Base-by-base conservation (phyloP, 1,140 invertebrate species). In the Psix sp. region DNA sequence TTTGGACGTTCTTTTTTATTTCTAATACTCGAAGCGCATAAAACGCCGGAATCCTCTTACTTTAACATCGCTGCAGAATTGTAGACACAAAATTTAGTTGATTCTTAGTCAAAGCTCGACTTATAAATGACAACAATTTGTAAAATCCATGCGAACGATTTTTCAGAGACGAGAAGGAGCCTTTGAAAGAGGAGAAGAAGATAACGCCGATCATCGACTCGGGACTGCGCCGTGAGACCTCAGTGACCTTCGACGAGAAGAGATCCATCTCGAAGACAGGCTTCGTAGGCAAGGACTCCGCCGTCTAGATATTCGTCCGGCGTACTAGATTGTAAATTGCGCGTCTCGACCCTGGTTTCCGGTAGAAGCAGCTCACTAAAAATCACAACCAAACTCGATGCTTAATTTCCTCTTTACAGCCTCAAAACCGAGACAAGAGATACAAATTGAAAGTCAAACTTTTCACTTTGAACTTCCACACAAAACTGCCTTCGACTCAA, bases 251-350 rank as follows among this genome's bases (percentile, higher is more conserved):
- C 77, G 93, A 95, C 74, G 92, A 93, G 5, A 91, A 92, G 77
- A 90, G 92, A 73, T 93, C 93, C 10, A 91, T 94, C 77, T 92
- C 93, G 14, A 93, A 92, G 77, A 93, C 93, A 18, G 92, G 93
- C 35, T 94, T 94, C 73, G 93, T 94, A 71, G 94, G 93, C 66
- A 94, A 94, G 87, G 93, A 94, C 78, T 95, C 94, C 9, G 93
- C 93, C 42, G 94, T 95, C 52, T 95, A 93, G 90, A 86, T 88
- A 87, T 86, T 85, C 82, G 83, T 87, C 86, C 86, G 85, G 82
- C 86, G 86, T 87, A 87, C 86, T 86, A 87, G 86, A 87, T 86
- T 87, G 83, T 87, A 87, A 87, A 86, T 83, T 77, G 54, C 70
- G 51, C 31, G 73, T 66, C 60, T 74, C 63, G 62, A 36, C 31